Conservation (phyloP, 2,113 vertebrate species). For the Chaetodon trifascialis region DNA sequence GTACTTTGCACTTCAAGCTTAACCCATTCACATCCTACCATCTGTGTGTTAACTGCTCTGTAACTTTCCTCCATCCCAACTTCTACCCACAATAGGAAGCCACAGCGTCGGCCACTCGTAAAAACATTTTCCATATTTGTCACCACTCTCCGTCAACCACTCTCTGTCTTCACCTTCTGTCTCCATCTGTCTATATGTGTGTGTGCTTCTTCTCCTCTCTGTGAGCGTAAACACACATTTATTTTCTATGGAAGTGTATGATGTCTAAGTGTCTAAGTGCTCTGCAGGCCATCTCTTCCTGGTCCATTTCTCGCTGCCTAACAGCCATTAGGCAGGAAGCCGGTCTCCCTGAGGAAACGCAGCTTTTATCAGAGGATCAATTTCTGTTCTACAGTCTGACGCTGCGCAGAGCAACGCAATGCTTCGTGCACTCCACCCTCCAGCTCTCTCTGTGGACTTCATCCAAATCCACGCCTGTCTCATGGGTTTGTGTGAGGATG, state of each 20-base stretch:
- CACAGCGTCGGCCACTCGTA: constrained; percentile 8
- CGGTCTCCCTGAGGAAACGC: constrained; percentile 66
- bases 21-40: constrained; percentile 32
- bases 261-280: constrained; percentile 79
- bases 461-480: not conserved
- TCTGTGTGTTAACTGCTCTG: constrained; percentile 38
- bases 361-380: constrained; percentile 82
- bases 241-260: constrained; percentile 67
- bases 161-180: constrained; percentile 10
- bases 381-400: constrained; percentile 67
- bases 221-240: constrained; percentile 48
- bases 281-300: constrained; percentile 70
- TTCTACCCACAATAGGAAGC: constrained; percentile 25
- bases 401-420: constrained; percentile 37
- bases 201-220: constrained; percentile 6
- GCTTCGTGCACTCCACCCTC: constrained; percentile 36
- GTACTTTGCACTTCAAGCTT: constrained; percentile 18
- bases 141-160: constrained; percentile 1
- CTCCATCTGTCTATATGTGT: constrained; percentile 32
- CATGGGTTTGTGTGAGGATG: constrained; percentile 10
- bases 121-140: constrained; percentile 39
- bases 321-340: constrained; percentile 82
- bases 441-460: constrained; percentile 25
- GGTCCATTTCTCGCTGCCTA: constrained; percentile 70
- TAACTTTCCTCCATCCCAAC: constrained; percentile 20